Conservation (phyloP, 1,140 invertebrate species). For the Penaeus japonicus region DNA sequence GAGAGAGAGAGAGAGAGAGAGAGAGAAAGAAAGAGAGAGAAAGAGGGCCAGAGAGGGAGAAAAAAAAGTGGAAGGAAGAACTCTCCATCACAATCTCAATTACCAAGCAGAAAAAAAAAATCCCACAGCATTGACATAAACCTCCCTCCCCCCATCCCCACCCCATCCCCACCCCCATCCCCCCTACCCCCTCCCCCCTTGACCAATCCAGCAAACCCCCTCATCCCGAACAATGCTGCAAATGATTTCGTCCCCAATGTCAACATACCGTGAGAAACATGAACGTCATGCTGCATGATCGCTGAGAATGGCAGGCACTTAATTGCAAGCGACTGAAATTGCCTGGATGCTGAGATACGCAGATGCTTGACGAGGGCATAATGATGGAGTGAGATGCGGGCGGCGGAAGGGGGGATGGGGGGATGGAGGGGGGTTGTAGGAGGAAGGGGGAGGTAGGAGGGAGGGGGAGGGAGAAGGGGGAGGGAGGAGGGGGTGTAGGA, state of each 20-base stretch:
- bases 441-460: neutral
- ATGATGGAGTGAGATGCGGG: neutral
- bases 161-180: no score
- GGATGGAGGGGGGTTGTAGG: neutral
- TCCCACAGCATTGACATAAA: no score
- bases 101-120: no score
- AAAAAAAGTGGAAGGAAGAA: neutral
- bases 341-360: neutral
- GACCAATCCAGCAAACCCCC: no score
- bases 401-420: neutral
- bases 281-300: no score
- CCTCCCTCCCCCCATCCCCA: neutral
- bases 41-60: neutral
- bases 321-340: neutral
- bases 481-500: neutral
- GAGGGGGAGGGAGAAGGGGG: slow-evolving; percentile 9
- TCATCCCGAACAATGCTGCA: no score
- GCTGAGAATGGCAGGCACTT: neutral
- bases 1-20: neutral
- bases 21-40: neutral
- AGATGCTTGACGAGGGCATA: no score
- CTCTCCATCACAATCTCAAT: neutral
- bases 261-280: no score
- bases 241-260: no score
- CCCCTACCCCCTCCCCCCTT: no score